Percentiles rank a stretch among this genome's conserved stretches.
Evolutionary conservation across 2,888 invertebrate species (phyloP).

Genomic region (Ectropis crepuscularia): DNA sequence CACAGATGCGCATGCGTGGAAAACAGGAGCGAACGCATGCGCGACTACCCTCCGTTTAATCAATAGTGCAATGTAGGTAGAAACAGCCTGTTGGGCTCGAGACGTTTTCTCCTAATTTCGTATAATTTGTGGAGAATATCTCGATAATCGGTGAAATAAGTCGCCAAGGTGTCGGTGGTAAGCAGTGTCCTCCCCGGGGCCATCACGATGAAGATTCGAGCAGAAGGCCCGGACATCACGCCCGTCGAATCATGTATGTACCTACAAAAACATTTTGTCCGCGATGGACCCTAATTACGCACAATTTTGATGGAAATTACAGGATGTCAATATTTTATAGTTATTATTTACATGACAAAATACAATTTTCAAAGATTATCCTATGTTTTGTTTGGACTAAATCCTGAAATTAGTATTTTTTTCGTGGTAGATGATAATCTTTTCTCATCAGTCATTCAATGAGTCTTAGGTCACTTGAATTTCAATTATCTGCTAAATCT

Average conservation of each 20-base stretch:
- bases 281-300: slow-evolving; percentile 41
- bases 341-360: too few relatives aligned
- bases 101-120: slow-evolving; percentile 58
- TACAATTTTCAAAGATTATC: neutral
- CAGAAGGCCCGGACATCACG: slow-evolving; percentile 85
- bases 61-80: slow-evolving; percentile 72
- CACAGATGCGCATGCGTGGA: slow-evolving; percentile 45
- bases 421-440: too few relatives aligned
- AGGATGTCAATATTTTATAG: neutral
- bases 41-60: slow-evolving; percentile 62
- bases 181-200: slow-evolving; percentile 76
- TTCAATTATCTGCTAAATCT: too few relatives aligned
- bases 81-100: slow-evolving; percentile 79
- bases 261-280: slow-evolving; percentile 41
- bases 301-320: slow-evolving; percentile 30
- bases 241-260: slow-evolving; percentile 82
- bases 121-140: slow-evolving; percentile 55
- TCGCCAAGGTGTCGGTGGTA: slow-evolving; percentile 76
- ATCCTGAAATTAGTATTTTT: too few relatives aligned
- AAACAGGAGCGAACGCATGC: slow-evolving; percentile 57
- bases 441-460: too few relatives aligned
- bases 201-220: slow-evolving; percentile 81
- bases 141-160: slow-evolving; percentile 54
- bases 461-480: too few relatives aligned
- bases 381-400: neutral